A percentile compares a stretch with the other conserved stretches of the same genome.
phyloP scores from a whole-genome alignment of 2,888 invertebrate genomes.

The Rugalucina vietnamica region DNA sequence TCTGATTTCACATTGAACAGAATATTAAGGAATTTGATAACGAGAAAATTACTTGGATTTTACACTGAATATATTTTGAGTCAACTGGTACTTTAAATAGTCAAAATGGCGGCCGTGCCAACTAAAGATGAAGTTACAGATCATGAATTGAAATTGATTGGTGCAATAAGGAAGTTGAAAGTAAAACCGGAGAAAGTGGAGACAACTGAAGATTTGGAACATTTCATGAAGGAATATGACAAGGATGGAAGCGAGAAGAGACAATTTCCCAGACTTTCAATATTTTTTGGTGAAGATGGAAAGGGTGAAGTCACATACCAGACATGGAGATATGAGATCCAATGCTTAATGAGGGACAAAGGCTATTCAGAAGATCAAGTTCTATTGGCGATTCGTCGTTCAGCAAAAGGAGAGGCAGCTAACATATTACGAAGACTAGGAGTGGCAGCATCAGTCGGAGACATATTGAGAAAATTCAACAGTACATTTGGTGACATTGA shows the following conservation, averaged over 20 bases:
- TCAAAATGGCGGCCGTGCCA: too few species aligned
- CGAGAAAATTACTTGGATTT: too few species aligned
- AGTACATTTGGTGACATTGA: conserved; percentile 4
- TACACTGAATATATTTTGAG: too few species aligned
- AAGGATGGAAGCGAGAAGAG: neutral
- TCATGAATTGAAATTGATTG: neutral
- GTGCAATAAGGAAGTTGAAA: neutral
- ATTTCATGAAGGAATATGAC: neutral
- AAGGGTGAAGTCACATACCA: neutral
- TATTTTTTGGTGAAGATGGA: neutral
- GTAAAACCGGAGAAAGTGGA: neutral
- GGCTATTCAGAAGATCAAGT: neutral
- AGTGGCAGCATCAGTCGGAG: too few species aligned
- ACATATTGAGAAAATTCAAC: neutral
- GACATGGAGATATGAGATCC: neutral
- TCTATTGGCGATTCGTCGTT: neutral
- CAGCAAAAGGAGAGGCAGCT: conserved; percentile 10
- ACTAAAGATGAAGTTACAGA: too few species aligned
- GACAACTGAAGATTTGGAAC: neutral
- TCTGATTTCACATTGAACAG: too few species aligned
- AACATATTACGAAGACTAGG: conserved; percentile 9
- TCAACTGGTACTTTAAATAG: too few species aligned
- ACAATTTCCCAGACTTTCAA: neutral
- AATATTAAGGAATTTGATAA: too few species aligned
- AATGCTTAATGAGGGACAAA: neutral